Conservation (phyloP, 2,888 invertebrate genomes). For the Nipponacmea schrenckii region DNA sequence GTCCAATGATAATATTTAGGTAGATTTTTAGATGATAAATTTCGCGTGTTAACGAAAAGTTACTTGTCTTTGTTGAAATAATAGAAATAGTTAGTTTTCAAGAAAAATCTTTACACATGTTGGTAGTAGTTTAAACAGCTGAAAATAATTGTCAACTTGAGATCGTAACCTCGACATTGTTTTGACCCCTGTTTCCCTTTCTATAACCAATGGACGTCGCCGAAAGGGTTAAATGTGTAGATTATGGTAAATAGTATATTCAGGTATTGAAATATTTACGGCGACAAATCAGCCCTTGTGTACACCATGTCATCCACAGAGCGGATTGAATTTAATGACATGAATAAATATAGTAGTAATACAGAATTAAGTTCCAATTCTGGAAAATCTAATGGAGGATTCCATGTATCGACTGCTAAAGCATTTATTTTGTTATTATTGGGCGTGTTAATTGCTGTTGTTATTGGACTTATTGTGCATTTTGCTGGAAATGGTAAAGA, state of each 20-base stretch:
- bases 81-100: no score
- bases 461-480: slow-evolving; percentile 41
- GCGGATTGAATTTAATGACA: slow-evolving; percentile 24
- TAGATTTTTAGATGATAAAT: no score
- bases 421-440: slow-evolving; percentile 38
- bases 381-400: slow-evolving; percentile 27
- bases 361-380: slow-evolving; percentile 21
- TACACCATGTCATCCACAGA: slow-evolving; percentile 19
- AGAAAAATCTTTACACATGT: no score
- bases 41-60: no score
- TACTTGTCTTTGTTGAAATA: no score
- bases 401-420: slow-evolving; percentile 33
- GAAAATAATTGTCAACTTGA: not conserved
- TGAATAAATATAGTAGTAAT: slow-evolving; percentile 20
- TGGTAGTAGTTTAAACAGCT: not conserved
- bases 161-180: not conserved
- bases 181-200: not conserved
- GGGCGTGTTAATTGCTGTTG: slow-evolving; percentile 36
- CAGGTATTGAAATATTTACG: not conserved
- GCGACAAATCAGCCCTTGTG: no score
- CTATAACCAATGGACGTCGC: not conserved
- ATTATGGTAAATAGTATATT: not conserved
- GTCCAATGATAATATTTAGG: no score
- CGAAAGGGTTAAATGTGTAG: not conserved
- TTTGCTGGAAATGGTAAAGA: slow-evolving; percentile 35